These are phyloP conservation scores for Vultur gryphus DNA, from an alignment of 2,797 vertebrate species.

Conservation along the genomic window DNA sequence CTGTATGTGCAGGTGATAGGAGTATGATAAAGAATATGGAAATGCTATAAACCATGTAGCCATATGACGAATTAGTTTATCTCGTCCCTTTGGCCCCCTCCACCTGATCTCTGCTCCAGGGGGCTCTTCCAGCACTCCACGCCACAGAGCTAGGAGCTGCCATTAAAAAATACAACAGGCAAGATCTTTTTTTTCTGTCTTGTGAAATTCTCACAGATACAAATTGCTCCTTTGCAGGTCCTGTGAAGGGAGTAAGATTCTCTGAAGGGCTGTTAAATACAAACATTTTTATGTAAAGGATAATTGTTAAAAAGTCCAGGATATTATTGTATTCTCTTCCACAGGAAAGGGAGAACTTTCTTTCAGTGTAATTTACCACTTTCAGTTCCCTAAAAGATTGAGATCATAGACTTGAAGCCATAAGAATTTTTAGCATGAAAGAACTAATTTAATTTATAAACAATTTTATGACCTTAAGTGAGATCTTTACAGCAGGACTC, in stretches of 20 bases:
- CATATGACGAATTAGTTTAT: not conserved
- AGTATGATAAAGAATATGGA: not conserved
- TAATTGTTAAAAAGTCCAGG: not conserved
- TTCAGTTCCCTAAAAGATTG: not conserved
- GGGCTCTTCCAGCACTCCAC: not conserved
- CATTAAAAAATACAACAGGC: not conserved
- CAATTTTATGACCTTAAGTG: not conserved
- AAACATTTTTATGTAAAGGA: not conserved
- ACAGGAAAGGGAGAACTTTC: not conserved
- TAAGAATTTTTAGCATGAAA: not conserved
- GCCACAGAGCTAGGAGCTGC: not conserved
- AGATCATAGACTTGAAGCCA: not conserved
- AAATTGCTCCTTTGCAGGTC: not conserved
- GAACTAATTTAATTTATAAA: not conserved
- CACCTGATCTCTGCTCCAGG: not conserved
- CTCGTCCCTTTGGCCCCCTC: not conserved
- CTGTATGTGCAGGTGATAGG: not conserved
- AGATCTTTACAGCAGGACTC: not conserved
- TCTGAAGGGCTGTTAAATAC: not conserved
- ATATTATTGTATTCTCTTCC: not conserved
- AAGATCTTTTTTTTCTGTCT: not conserved
- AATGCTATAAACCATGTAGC: not conserved
- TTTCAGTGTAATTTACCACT: not conserved
- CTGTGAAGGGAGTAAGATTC: not conserved
- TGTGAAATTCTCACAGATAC: not conserved